Conservation (phyloP, 2,113 vertebrate genomes). For the Poecile atricapillus region DNA sequence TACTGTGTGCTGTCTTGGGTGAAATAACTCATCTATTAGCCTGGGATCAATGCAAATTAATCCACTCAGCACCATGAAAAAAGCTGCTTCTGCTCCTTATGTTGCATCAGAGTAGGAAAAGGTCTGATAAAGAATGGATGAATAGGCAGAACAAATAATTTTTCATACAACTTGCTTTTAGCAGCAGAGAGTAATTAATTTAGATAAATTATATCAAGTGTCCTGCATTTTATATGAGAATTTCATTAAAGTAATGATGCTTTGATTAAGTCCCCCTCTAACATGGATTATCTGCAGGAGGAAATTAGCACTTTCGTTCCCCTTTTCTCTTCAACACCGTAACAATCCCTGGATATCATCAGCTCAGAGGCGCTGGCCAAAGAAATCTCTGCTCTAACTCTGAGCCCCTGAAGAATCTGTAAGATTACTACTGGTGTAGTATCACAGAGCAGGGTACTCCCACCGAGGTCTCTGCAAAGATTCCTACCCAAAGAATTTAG, state of each 20-base stretch:
- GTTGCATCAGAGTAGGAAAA: conserved; percentile 12
- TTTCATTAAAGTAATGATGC: conserved; percentile 52
- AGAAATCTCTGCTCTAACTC: neutral
- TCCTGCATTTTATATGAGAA: conserved; percentile 55
- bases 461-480: neutral
- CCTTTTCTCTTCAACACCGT: neutral
- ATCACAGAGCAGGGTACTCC: neutral
- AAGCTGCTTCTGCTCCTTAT: neutral
- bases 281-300: conserved; percentile 24
- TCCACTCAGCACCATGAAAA: conserved; percentile 30
- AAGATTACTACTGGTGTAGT: fast-evolving
- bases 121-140: conserved; percentile 54
- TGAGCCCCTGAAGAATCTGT: neutral
- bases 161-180: conserved; percentile 55
- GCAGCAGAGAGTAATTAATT: conserved; percentile 64
- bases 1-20: conserved; percentile 18
- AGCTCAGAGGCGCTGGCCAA: neutral
- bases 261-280: conserved; percentile 48
- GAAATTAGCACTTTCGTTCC: neutral
- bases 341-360: neutral
- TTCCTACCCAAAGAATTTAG: neutral
- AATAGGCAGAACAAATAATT: conserved; percentile 66
- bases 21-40: conserved; percentile 33
- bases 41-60: conserved; percentile 38
- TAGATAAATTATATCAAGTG: conserved; percentile 60